These are phyloP conservation scores for Aegithalos caudatus DNA, from an alignment of 2,113 vertebrate species.

Conservation along the genomic window DNA sequence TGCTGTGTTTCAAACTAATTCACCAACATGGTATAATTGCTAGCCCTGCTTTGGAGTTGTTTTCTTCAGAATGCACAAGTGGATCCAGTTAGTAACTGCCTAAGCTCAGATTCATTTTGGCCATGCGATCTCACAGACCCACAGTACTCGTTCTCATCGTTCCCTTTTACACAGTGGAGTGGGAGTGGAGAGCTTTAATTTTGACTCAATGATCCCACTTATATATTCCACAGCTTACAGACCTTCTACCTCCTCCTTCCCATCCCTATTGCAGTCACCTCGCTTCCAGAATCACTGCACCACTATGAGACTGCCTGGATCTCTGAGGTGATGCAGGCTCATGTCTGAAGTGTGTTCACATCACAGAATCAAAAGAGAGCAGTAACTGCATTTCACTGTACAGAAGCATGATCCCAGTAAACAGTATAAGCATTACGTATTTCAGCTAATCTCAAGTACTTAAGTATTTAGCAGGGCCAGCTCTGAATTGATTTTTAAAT, in stretches of 20 bases:
- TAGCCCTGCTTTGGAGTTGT: background rate
- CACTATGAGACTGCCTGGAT: background rate
- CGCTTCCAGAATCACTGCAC: rapidly evolving
- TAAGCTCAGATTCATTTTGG: background rate
- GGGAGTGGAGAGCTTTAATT: background rate
- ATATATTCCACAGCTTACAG: background rate
- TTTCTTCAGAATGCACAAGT: background rate
- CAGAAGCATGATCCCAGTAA: background rate
- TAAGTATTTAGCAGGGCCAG: background rate
- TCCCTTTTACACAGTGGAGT: background rate
- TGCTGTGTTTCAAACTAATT: background rate
- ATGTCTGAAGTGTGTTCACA: background rate
- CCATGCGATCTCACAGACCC: background rate
- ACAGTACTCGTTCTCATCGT: background rate
- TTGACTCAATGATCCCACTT: background rate
- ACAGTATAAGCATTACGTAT: background rate
- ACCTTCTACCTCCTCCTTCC: background rate
- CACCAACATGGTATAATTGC: rapidly evolving
- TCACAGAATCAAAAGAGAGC: background rate
- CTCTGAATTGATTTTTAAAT: background rate
- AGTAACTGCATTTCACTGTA: background rate
- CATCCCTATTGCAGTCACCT: background rate
- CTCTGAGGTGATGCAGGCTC: background rate
- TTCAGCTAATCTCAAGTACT: background rate
- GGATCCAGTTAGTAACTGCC: background rate